A percentile compares a stretch with the other conserved stretches of the same genome.
Conservation (phyloP, 2,888 invertebrate species). For the Drosophila helvetica region DNA sequence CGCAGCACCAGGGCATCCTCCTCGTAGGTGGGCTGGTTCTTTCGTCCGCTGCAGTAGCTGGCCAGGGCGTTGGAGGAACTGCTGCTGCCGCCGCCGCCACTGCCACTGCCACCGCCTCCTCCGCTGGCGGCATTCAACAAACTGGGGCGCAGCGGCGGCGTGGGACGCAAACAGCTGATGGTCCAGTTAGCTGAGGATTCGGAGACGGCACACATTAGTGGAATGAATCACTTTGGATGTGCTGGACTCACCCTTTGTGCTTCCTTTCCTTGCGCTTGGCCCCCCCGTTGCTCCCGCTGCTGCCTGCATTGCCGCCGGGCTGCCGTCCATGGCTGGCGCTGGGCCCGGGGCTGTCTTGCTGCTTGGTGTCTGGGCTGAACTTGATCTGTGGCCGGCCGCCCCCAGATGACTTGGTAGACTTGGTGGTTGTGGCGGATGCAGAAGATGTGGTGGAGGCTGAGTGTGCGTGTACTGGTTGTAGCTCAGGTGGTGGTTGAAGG, state of each 20-base stretch:
- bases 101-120: conserved; percentile 83
- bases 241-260: conserved; percentile 85
- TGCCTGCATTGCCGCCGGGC: conserved; percentile 81
- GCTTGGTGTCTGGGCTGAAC: conserved; percentile 85
- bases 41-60: conserved; percentile 83
- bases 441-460: conserved; percentile 85
- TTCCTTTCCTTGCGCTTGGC: conserved; percentile 86
- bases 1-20: conserved; percentile 97
- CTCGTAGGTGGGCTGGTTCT: conserved; percentile 88
- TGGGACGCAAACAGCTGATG: conserved; percentile 93
- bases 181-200: conserved; percentile 87
- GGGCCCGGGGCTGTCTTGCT: conserved; percentile 84
- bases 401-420: conserved; percentile 87
- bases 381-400: conserved; percentile 83
- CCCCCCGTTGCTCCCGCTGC: conserved; percentile 83
- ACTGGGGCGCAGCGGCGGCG: conserved; percentile 92
- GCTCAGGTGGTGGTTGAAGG: conserved; percentile 89
- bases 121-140: conserved; percentile 86
- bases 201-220: neutral
- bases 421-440: conserved; percentile 85
- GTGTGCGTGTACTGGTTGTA: conserved; percentile 86
- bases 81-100: conserved; percentile 84
- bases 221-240: neutral
- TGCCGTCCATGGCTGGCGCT: conserved; percentile 84
- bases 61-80: conserved; percentile 81